Base-by-base conservation (phyloP, 2,888 invertebrate genomes). In the Xestia xanthographa region DNA sequence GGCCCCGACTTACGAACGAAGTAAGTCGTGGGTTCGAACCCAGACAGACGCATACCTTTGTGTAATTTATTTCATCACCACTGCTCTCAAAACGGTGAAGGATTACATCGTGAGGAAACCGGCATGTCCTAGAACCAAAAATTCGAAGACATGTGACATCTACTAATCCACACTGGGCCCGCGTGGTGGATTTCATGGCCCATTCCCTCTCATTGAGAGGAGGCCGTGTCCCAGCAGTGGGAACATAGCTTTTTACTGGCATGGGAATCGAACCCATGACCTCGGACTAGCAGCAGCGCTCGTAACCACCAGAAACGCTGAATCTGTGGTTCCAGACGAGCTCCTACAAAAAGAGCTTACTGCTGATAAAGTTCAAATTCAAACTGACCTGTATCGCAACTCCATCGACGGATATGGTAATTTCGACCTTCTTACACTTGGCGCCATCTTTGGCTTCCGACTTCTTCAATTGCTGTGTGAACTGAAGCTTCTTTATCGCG, bases 341-440 rank as follows among this genome's bases (percentile, higher is more conserved):
- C n/a, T 11, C n/a, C 11, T 5, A 1, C 4, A n/a, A 4, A 45
- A 26, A 38, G 0, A 12, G 11, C 0, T 2, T 12, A 17, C 5
- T 20, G 14, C 1, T 29, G 22, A 71, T 69, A 79, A 79, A 22
- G 50, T 50, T 50, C 38, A 71, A 50, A 3, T 5, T 12, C 17
- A 34, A 50, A 66, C 88, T 77, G 85, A 98, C 98, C 93, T 98
- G 98, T 89, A 99, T 98, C 74, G 99, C 99, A 67, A 99, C 99
- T 63, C 99, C 99, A 96, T 99, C 99, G 72, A 99, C 98, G 73
- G 99, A 99, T 84, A 99, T 98, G n/a, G 99, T 99, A 86, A 99
- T 97, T 94, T 99, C 99, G 26, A 99, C 98, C 93, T 98, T 98
- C 91, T 98, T 98, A 93, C 98, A 98, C 95, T 99, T 99, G 88